Evolutionary conservation across 2,113 vertebrate species (phyloP), one percentile per base, ranked within the genome.

Genomic region (Vidua macroura): DNA sequence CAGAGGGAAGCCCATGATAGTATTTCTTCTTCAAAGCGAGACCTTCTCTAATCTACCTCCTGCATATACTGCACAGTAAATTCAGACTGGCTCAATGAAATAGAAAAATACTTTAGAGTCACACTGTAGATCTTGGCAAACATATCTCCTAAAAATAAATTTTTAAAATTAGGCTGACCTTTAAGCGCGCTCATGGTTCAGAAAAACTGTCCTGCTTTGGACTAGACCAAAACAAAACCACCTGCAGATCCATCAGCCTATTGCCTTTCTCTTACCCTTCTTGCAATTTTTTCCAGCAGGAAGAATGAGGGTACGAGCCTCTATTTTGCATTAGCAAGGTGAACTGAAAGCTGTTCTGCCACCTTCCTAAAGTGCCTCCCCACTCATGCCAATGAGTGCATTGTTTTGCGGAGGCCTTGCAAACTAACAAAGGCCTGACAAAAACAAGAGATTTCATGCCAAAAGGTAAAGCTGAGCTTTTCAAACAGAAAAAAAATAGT

Each of bases 21-120:
- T 58, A 46, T 60, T 93, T 62, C 16, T 90, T 68, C 74, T 83
- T 87, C 63, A 76, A 39, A 92, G 41, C 22, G 55, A 95, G 17
- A 68, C 60, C 39, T 49, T 44, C 41, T 88, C 22, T 73, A 52
- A 52, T 90, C 59, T 77, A 5, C 39, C 85, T 91, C 70, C 24
- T 0, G 1, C 41, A 13, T 63, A 41, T n/a, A 70, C 35, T 18
- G 7, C 48, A 67, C 1, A 12, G 35, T 11, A 39, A 53, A 85
- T 90, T 73, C 55, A 62, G 41, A 27, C n/a, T 66, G 53, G 24
- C 31, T 83, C 9, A 19, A 37, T 60, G 37, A 41, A 35, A 33
- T 1, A 76, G 33, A 58, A 92, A 85, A 78, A 25, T 15, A 39
- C 9, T 27, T 85, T 30, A 30, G 33, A 77, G 62, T 86, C 28